Evolutionary conservation across 2,888 invertebrate species (phyloP).

Genomic region (Archaeoteleia sp.): DNA sequence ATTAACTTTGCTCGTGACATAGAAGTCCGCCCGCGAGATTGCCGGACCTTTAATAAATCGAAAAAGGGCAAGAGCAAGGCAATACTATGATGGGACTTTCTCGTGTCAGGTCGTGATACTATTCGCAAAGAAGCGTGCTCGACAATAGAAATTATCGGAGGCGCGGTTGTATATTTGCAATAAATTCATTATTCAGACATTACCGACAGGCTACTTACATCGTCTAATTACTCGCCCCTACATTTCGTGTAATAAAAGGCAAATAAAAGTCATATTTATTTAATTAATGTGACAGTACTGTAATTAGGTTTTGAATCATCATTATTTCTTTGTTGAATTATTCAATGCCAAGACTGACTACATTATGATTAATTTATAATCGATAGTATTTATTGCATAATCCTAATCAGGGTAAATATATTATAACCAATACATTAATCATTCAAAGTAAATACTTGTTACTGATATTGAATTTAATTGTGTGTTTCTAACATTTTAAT

Average conservation of each 20-base stretch:
- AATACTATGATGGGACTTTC: conserved; percentile 34
- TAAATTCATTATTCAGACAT: conserved; percentile 29
- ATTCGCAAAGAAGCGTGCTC: conserved; percentile 20
- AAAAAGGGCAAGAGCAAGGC: conserved; percentile 31
- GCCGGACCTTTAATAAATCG: conserved; percentile 44
- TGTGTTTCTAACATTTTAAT: too few relatives aligned
- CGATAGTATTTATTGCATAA: too few relatives aligned
- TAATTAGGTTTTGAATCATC: conserved; percentile 25
- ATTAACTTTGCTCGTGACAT: conserved; percentile 44
- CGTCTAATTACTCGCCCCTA: conserved; percentile 21
- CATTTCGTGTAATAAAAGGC: conserved; percentile 12
- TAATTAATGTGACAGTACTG: conserved; percentile 14
- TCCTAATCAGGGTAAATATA: too few relatives aligned
- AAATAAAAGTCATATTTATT: conserved; percentile 31
- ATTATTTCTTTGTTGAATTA: too few relatives aligned
- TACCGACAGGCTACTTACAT: conserved; percentile 20
- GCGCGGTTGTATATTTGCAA: conserved; percentile 29
- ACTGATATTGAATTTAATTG: too few relatives aligned
- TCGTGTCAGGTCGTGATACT: conserved; percentile 45
- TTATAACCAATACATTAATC: too few relatives aligned
- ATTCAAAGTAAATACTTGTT: too few relatives aligned
- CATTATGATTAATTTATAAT: too few relatives aligned
- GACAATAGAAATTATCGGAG: conserved; percentile 37
- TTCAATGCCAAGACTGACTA: neutral
- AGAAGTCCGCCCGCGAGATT: conserved; percentile 20